Percentiles rank a stretch among this genome's conserved stretches.
These are phyloP conservation scores for Felis chaus DNA, from an alignment of 2,113 vertebrate species.

Conservation along the genomic window DNA sequence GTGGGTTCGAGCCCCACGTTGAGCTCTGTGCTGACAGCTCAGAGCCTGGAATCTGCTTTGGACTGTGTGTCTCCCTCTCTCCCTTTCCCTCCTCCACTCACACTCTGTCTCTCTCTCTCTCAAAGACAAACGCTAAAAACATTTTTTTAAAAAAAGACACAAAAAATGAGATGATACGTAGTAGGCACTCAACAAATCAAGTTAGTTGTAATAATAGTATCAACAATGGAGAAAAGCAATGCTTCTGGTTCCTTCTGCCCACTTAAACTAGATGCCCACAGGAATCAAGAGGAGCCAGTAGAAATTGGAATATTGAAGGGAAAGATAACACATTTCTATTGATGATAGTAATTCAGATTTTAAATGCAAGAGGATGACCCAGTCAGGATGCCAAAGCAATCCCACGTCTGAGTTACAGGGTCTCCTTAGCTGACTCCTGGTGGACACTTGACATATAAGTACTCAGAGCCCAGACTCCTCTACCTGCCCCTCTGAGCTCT, in stretches of 20 bases:
- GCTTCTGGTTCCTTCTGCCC: neutral
- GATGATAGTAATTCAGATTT: neutral
- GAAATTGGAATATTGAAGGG: neutral
- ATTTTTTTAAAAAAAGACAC: neutral
- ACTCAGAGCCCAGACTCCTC: neutral
- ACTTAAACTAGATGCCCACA: neutral
- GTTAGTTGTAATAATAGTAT: neutral
- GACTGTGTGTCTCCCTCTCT: no score
- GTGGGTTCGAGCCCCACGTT: no score
- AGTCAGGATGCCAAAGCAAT: neutral
- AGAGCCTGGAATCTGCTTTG: no score
- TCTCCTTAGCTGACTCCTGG: neutral
- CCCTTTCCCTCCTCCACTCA: no score
- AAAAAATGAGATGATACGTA: neutral
- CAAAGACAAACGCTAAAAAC: no score
- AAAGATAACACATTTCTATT: neutral
- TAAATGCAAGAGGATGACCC: neutral
- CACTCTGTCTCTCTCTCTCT: no score
- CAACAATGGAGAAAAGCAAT: neutral
- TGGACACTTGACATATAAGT: neutral
- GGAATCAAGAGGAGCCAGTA: neutral
- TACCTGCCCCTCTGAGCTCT: neutral
- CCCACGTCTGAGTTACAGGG: neutral
- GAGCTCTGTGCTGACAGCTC: no score
- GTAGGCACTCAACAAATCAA: neutral